These are phyloP conservation scores for Leptinotarsa defecta DNA, from an alignment of 1,140 invertebrate species.

Conservation along the genomic window DNA sequence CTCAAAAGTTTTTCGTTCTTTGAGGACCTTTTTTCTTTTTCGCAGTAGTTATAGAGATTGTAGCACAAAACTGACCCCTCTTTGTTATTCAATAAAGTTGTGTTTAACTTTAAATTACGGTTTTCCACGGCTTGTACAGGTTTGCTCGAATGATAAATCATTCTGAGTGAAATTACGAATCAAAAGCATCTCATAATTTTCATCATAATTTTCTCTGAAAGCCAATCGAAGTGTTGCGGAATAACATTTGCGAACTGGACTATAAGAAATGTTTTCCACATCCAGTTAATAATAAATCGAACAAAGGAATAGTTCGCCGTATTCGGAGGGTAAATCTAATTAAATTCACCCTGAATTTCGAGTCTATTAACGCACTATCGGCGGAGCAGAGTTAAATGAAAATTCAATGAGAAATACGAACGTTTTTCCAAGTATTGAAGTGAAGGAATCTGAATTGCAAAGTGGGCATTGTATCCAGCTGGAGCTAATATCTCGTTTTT, in stretches of 20 bases:
- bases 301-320: not conserved
- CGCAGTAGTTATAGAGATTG: too few relatives aligned
- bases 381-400: not conserved
- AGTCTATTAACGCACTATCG: conserved; percentile 20
- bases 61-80: too few relatives aligned
- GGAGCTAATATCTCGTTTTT: conserved; percentile 9
- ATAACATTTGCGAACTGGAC: too few relatives aligned
- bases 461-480: not conserved
- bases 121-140: too few relatives aligned
- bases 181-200: not conserved
- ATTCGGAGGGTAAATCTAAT: conserved; percentile 4
- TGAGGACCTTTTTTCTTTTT: too few relatives aligned
- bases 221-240: too few relatives aligned
- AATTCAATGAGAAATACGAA: conserved; percentile 12
- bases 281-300: not conserved
- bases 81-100: too few relatives aligned
- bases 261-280: too few relatives aligned
- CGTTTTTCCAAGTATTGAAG: conserved; percentile 8
- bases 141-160: too few relatives aligned
- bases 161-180: too few relatives aligned
- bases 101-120: too few relatives aligned
- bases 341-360: not conserved
- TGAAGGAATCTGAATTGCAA: conserved; percentile 6
- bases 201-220: not conserved
- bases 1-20: too few relatives aligned